A percentile compares a stretch with the other conserved stretches of the same genome.
Evolutionary conservation across 2,888 invertebrate species (phyloP).

Genomic region (Theodoxus fluviatilis): DNA sequence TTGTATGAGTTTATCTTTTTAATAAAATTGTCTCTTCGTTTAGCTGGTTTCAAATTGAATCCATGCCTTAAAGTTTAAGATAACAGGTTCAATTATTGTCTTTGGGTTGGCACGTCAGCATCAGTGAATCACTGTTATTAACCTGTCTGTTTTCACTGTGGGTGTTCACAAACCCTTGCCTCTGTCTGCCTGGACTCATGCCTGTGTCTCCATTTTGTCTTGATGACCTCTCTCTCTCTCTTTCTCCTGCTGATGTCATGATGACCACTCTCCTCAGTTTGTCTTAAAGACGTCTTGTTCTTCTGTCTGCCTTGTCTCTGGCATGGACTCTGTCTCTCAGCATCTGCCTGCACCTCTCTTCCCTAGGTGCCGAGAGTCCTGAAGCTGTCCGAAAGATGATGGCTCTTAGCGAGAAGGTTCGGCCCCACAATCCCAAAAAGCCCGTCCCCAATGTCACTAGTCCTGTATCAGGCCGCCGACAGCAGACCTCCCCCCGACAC

Average conservation of each 20-base stretch:
- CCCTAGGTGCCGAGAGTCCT: constrained; percentile 86
- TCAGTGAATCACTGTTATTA: too few species aligned
- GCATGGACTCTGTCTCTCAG: constrained; percentile 23
- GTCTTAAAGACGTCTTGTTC: background rate
- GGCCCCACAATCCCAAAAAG: constrained; percentile 60
- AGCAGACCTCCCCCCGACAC: constrained; percentile 80
- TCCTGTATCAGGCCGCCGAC: constrained; percentile 75
- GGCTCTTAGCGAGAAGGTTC: constrained; percentile 74
- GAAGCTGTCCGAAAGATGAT: constrained; percentile 95
- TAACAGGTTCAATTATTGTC: too few species aligned
- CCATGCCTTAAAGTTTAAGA: too few species aligned
- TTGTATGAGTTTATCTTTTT: too few species aligned
- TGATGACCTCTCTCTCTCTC: constrained; percentile 24
- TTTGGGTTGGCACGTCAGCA: too few species aligned
- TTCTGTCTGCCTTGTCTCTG: constrained; percentile 7
- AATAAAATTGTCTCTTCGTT: too few species aligned
- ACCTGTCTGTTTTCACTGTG: too few species aligned
- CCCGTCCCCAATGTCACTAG: constrained; percentile 47
- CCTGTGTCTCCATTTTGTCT: constrained; percentile 17
- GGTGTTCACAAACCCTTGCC: too few species aligned
- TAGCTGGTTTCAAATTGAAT: too few species aligned
- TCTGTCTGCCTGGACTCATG: constrained; percentile 14
- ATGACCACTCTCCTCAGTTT: background rate
- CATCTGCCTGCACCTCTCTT: constrained; percentile 29
- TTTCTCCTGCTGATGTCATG: background rate